phyloP scores from a whole-genome alignment of 2,888 invertebrate species.

The Exocentrus adspersus region DNA sequence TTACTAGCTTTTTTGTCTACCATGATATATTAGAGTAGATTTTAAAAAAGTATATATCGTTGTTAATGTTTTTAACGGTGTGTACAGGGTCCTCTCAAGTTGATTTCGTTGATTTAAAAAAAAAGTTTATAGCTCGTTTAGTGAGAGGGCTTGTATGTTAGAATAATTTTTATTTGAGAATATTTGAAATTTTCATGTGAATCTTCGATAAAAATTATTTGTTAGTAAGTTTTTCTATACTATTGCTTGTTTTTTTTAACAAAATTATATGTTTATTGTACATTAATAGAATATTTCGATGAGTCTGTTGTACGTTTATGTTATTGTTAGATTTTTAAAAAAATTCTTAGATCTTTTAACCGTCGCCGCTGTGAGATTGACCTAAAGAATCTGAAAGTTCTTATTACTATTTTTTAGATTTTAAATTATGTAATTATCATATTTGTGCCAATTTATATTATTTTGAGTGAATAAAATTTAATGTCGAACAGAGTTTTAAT shows the following conservation, averaged over 20 bases:
- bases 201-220: constrained; percentile 24
- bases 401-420: constrained; percentile 34
- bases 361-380: constrained; percentile 41
- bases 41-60: constrained; percentile 29
- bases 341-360: constrained; percentile 34
- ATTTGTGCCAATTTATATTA: constrained; percentile 54
- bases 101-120: constrained; percentile 10
- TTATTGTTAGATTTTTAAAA: constrained; percentile 40
- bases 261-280: constrained; percentile 43
- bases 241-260: constrained; percentile 41
- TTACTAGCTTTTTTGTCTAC: constrained; percentile 46
- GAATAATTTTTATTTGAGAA: constrained; percentile 31
- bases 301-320: constrained; percentile 37
- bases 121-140: constrained; percentile 13
- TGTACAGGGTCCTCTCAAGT: constrained; percentile 29
- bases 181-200: constrained; percentile 28
- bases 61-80: constrained; percentile 32
- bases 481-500: constrained; percentile 37
- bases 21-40: constrained; percentile 36
- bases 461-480: constrained; percentile 51
- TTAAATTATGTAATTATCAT: constrained; percentile 45
- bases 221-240: constrained; percentile 39
- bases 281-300: constrained; percentile 36
- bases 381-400: constrained; percentile 36
- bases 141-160: constrained; percentile 34